A percentile compares a stretch with the other conserved stretches of the same genome.
Evolutionary conservation across 2,888 invertebrate genomes (phyloP).

Genomic region (Folsomia manolachei): DNA sequence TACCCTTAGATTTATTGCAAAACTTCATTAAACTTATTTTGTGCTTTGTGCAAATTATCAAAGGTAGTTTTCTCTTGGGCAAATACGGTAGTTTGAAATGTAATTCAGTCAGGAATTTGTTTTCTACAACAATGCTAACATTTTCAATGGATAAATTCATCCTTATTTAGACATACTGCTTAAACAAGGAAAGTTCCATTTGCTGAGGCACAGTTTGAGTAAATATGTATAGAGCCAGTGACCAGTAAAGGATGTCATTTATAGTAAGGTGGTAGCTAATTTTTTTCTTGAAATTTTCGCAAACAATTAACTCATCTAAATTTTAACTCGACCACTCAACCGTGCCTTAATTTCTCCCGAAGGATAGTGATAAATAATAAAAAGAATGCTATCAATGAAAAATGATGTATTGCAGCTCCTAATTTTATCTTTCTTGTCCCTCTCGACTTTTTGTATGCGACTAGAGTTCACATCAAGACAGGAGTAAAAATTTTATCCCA

Average conservation of each 20-base stretch:
- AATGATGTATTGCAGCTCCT: constrained; percentile 15
- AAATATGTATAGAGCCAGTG: no score
- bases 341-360: background rate
- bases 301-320: background rate
- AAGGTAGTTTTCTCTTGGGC: background rate
- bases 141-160: background rate
- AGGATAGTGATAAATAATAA: background rate
- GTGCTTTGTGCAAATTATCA: no score
- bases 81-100: constrained; percentile 6
- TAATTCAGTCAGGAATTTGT: background rate
- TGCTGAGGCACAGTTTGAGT: no score
- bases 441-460: no score
- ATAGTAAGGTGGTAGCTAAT: background rate
- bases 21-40: no score
- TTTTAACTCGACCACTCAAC: constrained; percentile 9
- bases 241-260: no score
- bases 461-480: no score
- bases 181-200: no score
- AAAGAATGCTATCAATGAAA: constrained; percentile 8
- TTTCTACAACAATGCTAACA: background rate
- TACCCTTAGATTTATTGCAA: no score
- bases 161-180: background rate
- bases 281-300: no score
- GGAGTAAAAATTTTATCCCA: no score
- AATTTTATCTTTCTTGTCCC: no score